Conservation (phyloP, 2,888 invertebrate species). For the Conomelus anceps region DNA sequence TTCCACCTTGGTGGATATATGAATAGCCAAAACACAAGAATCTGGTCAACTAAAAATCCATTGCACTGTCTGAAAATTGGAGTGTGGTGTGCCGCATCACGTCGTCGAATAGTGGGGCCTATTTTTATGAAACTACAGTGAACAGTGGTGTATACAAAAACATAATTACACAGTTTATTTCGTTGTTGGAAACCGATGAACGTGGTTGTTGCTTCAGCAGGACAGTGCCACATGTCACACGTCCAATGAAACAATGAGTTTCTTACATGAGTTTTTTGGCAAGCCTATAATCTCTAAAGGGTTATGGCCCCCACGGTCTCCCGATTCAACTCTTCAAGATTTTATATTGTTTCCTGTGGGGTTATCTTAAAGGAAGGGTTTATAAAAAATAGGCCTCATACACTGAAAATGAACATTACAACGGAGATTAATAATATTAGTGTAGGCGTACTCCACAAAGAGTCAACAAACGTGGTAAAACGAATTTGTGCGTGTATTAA, state of each 20-base stretch:
- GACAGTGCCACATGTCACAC: conserved; percentile 18
- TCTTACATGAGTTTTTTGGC: conserved; percentile 11
- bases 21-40: neutral
- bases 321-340: conserved; percentile 16
- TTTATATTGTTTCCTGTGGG: conserved; percentile 18
- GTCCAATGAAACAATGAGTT: conserved; percentile 17
- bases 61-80: neutral
- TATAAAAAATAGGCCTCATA: no score
- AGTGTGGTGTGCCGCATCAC: conserved; percentile 5
- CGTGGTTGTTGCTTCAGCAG: conserved; percentile 18
- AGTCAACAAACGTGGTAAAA: no score
- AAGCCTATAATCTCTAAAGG: conserved; percentile 11
- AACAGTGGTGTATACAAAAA: conserved; percentile 12
- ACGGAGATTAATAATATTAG: no score
- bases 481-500: no score
- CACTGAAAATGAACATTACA: no score
- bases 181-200: conserved; percentile 7
- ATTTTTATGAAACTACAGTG: conserved; percentile 14
- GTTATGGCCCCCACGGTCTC: conserved; percentile 14
- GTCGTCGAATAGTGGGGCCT: conserved; percentile 17
- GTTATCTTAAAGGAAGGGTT: no score
- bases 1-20: conserved; percentile 1
- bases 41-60: conserved; percentile 1
- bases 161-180: conserved; percentile 15
- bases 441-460: no score